Evolutionary conservation across 2,888 invertebrate species (phyloP).

Genomic region (Yponomeuta malinellus): DNA sequence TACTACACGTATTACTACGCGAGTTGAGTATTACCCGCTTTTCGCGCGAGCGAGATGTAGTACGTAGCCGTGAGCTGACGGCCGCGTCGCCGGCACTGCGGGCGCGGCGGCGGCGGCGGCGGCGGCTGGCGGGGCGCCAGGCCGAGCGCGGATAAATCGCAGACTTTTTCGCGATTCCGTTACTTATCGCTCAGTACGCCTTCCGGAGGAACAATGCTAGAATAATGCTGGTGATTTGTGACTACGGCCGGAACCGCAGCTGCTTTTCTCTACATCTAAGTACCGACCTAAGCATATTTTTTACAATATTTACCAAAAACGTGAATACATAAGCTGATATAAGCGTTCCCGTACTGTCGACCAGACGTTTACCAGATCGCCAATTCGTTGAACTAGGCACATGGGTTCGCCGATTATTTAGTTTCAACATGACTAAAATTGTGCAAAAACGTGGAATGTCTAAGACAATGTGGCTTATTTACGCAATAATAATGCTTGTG

Average conservation of each 20-base stretch:
- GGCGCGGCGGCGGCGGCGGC: not conserved
- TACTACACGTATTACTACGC: not conserved
- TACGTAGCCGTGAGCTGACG: not conserved
- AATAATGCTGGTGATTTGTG: not conserved
- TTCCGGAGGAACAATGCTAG: not conserved
- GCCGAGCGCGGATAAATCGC: not conserved
- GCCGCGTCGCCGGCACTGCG: not conserved
- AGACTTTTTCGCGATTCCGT: not conserved
- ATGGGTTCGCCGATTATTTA: too few species aligned
- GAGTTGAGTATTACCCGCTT: not conserved
- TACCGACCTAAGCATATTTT: not conserved
- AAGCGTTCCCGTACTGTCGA: too few species aligned
- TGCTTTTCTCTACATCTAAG: not conserved
- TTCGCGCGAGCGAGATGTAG: not conserved
- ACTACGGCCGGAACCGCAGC: not conserved
- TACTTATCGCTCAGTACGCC: not conserved
- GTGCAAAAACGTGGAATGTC: too few species aligned
- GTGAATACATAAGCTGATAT: not conserved
- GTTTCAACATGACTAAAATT: too few species aligned
- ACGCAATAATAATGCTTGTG: too few species aligned
- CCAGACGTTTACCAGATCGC: too few species aligned
- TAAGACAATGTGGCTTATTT: too few species aligned
- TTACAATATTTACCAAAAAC: not conserved
- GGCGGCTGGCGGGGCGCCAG: not conserved
- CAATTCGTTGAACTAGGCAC: too few species aligned